Percentiles rank a stretch among this genome's conserved stretches.
Evolutionary conservation across 2,888 invertebrate species (phyloP).

Genomic region (Byasa hedistus): DNA sequence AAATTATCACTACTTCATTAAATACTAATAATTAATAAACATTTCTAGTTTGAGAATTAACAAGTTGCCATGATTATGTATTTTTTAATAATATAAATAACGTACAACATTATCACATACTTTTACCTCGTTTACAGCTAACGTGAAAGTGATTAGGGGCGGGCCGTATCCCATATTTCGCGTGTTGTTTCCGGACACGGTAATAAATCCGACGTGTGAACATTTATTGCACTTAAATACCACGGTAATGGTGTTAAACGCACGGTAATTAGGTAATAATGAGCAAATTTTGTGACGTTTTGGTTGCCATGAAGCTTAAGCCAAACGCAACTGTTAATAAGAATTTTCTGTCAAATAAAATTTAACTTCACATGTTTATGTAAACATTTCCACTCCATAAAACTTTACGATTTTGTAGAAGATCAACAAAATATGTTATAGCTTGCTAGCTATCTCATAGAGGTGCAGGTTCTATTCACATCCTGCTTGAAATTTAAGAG

Average conservation of each 20-base stretch:
- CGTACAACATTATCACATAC: no score
- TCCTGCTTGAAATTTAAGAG: no score
- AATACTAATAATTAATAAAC: no score
- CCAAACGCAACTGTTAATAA: not conserved
- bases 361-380: not conserved
- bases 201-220: conserved; percentile 55
- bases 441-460: no score
- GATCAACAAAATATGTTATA: no score
- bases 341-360: not conserved
- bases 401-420: not conserved
- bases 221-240: conserved; percentile 61
- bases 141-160: conserved; percentile 52
- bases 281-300: conserved; percentile 10
- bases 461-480: no score
- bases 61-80: no score
- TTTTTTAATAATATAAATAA: no score
- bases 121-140: conserved; percentile 22
- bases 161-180: conserved; percentile 46
- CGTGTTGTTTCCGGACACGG: conserved; percentile 50
- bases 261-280: conserved; percentile 15
- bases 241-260: conserved; percentile 11
- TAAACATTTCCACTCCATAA: not conserved
- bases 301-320: conserved; percentile 14
- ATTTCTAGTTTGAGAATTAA: no score
- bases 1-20: no score